These are phyloP conservation scores for Ostrea edulis DNA, from an alignment of 1,140 invertebrate species.

Conservation along the genomic window DNA sequence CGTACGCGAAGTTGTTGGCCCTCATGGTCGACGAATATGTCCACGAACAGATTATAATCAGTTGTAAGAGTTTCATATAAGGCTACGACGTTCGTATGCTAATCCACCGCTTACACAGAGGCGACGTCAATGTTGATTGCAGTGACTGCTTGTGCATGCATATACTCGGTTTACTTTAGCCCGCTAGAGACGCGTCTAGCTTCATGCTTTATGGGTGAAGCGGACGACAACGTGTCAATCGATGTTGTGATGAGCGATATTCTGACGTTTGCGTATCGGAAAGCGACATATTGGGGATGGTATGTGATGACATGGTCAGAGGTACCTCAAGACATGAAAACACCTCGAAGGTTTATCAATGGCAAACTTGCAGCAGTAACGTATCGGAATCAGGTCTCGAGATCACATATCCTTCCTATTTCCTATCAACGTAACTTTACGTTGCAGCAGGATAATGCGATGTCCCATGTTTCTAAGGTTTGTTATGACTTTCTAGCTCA, in stretches of 20 bases:
- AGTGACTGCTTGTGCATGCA: too few relatives aligned
- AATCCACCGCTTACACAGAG: neutral
- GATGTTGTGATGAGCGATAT: too few relatives aligned
- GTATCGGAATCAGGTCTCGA: conserved; percentile 14
- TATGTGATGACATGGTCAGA: too few relatives aligned
- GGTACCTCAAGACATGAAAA: too few relatives aligned
- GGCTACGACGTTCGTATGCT: neutral
- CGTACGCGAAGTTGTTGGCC: neutral
- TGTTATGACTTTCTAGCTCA: neutral
- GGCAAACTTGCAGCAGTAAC: neutral
- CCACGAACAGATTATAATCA: neutral
- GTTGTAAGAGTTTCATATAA: neutral
- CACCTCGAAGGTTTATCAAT: neutral
- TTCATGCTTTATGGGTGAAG: too few relatives aligned
- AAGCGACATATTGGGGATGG: too few relatives aligned
- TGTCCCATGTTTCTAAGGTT: neutral
- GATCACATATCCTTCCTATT: conserved; percentile 15
- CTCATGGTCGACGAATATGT: too few relatives aligned
- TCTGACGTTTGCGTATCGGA: too few relatives aligned
- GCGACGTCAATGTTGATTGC: neutral
- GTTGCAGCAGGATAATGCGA: conserved; percentile 17
- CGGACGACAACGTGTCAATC: too few relatives aligned
- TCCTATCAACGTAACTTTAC: neutral
- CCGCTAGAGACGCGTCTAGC: too few relatives aligned
- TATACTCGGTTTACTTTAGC: too few relatives aligned